Evolutionary conservation across 37 sponge, comb jelly and placozoan species (phyloP).

Genomic region (Agelas oroides): DNA sequence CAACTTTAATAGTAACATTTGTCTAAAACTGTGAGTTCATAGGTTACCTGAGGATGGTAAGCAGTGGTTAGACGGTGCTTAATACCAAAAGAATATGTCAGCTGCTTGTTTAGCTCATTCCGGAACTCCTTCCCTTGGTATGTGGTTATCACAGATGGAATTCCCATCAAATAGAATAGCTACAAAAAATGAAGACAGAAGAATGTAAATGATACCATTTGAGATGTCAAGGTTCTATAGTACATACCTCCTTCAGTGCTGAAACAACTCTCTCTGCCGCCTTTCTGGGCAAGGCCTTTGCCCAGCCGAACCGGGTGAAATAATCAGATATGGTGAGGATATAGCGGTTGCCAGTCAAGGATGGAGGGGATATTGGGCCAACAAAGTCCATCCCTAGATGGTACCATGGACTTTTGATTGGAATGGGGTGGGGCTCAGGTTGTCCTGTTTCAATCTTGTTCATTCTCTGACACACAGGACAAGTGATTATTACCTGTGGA

Average conservation of each 20-base stretch:
- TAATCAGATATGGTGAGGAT: constrained; percentile 52
- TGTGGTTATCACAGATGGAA: constrained; percentile 15
- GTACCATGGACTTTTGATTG: constrained; percentile 38
- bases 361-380: constrained; percentile 45
- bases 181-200: no score
- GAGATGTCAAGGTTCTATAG: no score
- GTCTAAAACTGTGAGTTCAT: no score
- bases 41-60: background rate
- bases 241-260: constrained; percentile 35
- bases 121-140: constrained; percentile 55
- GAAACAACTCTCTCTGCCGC: constrained; percentile 8
- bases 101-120: constrained; percentile 42
- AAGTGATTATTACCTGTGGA: no score
- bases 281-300: constrained; percentile 49
- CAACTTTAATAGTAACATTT: no score
- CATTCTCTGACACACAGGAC: constrained; percentile 21
- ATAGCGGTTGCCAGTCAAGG: constrained; percentile 31
- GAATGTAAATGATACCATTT: no score
- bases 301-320: constrained; percentile 55
- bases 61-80: constrained; percentile 43
- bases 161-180: no score
- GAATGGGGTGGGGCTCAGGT: constrained; percentile 54
- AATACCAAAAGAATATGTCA: constrained; percentile 31
- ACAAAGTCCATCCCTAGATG: constrained; percentile 65
- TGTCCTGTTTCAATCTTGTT: constrained; percentile 11